phyloP scores from a whole-genome alignment of 2,113 vertebrate species.

The Myxocyprinus asiaticus region DNA sequence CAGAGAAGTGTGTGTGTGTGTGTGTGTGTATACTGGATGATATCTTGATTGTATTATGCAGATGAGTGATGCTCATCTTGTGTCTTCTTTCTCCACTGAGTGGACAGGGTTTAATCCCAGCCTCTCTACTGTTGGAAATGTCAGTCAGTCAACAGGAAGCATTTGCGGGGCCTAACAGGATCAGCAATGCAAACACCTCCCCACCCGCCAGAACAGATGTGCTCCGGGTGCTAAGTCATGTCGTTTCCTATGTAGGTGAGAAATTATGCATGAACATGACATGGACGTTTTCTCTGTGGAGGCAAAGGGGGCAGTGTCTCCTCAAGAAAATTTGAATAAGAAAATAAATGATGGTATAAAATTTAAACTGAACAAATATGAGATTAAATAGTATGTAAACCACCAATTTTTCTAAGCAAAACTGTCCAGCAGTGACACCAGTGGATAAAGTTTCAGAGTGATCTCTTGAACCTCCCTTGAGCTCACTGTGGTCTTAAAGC shows the following conservation, averaged over 20 bases:
- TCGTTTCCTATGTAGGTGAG: not conserved
- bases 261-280: constrained; percentile 21
- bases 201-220: not conserved
- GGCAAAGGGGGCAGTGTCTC: no score
- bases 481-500: no score
- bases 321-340: no score
- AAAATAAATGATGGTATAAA: no score
- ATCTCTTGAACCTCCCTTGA: no score
- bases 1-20: constrained; percentile 7
- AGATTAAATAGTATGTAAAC: no score
- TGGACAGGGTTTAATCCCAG: constrained; percentile 47
- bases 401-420: no score
- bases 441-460: no score
- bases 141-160: constrained; percentile 48
- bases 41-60: constrained; percentile 47
- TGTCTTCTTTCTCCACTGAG: not conserved
- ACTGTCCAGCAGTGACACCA: no score
- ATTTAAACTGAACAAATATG: no score
- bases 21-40: not conserved
- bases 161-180: constrained; percentile 29
- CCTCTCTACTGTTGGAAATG: constrained; percentile 38
- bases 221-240: constrained; percentile 8
- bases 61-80: constrained; percentile 15
- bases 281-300: not conserved
- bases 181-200: constrained; percentile 25